These are phyloP conservation scores for Creontiades dilutus DNA, from an alignment of 2,888 invertebrate genomes.

Conservation along the genomic window DNA sequence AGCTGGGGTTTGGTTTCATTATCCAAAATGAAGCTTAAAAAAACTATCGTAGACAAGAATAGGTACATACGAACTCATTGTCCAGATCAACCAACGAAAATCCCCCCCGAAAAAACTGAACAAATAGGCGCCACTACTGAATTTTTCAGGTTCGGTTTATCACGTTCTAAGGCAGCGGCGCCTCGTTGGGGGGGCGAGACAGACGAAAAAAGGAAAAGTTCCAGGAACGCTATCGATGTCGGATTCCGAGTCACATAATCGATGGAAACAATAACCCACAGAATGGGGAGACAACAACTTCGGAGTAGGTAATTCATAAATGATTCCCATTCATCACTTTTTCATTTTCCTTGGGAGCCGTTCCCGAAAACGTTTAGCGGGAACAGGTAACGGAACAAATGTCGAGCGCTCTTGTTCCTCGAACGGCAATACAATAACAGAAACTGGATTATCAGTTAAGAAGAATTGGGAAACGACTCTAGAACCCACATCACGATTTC, in stretches of 20 bases:
- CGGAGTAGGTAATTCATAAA: slow-evolving; percentile 53
- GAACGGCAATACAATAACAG: no score
- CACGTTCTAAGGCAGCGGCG: background rate
- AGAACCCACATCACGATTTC: no score
- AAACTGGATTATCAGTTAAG: no score
- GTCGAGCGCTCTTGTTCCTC: no score
- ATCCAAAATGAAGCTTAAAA: no score
- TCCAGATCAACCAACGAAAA: no score
- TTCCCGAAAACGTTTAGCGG: background rate
- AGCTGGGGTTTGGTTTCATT: no score
- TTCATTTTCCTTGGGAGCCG: slow-evolving; percentile 30
- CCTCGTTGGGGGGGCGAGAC: background rate
- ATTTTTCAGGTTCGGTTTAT: background rate
- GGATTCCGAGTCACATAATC: slow-evolving; percentile 44
- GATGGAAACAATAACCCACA: slow-evolving; percentile 51
- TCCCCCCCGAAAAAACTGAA: no score
- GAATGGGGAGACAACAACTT: background rate
- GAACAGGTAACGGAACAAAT: background rate
- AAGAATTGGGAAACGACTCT: no score
- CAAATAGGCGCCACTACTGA: background rate
- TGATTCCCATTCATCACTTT: slow-evolving; percentile 62
- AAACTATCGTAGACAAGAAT: no score
- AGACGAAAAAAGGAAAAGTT: slow-evolving; percentile 19
- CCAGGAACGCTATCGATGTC: slow-evolving; percentile 49
- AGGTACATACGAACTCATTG: no score